Base-by-base conservation (phyloP, 2,113 vertebrate genomes). In the Trogon surrucura region DNA sequence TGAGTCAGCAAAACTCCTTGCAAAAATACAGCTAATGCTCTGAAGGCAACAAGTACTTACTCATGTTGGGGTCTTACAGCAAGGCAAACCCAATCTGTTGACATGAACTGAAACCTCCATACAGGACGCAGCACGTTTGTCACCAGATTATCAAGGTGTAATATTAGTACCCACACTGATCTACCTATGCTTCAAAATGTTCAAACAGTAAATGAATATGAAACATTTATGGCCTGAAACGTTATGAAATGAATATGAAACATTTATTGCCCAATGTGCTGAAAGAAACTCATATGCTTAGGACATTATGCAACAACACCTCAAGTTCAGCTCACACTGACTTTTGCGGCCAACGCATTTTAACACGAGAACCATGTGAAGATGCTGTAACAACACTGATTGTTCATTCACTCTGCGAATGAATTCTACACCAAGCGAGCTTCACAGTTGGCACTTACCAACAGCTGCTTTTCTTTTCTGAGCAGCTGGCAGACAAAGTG, bases 391-490 rank as follows among this genome's bases (percentile, higher is more conserved):
- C 70, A 72, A 64, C 53, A 27, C 2, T 36, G 45, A 70, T n/a
- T 69, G 54, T 54, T 94, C 70, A 45, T 64, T 80, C 62, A 61
- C n/a, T 19, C 54, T 36, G 1, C 22, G 44, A 91, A 87, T 72
- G 9, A 84, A 61, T 67, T 70, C 45, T 14, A 1, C 26, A 78
- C 32, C 48, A 79, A 56, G 67, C 20, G 26, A 92, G 58, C 36
- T 56, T 67, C 64, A 34, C 77, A 67, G 56, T 29, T 71, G 61
- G 83, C 80, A 74, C 47, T 67, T 44, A 16, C 10, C 75, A 92
- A 36, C 83, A 95, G 77, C 56, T 95, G 69, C 48, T 89, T 56
- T 75, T 64, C 61, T 75, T 41, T 27, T 45, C 78, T 27, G 11
- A 72, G 77, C 72, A 95, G 86, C 83, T 91, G 83, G 54, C 86